A percentile compares a stretch with the other conserved stretches of the same genome.
These are phyloP conservation scores for Drosophila trapezifrons DNA, from an alignment of 1,140 invertebrate genomes.

Conservation along the genomic window DNA sequence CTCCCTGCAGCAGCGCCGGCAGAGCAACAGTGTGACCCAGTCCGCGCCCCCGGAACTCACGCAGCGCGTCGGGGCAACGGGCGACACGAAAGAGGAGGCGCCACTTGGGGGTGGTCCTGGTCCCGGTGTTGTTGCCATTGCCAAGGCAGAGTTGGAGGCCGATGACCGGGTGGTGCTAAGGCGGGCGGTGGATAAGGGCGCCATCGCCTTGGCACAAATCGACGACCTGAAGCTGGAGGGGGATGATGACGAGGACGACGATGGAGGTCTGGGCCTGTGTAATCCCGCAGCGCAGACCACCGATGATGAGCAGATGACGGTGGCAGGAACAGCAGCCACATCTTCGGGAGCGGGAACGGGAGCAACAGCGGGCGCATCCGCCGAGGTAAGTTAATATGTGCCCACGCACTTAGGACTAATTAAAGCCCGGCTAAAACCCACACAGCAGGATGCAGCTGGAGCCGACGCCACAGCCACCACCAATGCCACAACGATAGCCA, in stretches of 20 bases:
- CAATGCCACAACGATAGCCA: conserved; percentile 25
- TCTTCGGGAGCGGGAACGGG: background rate
- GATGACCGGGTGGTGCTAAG: conserved; percentile 63
- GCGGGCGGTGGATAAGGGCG: conserved; percentile 53
- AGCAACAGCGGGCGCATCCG: conserved; percentile 12
- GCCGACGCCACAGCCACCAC: conserved; percentile 10
- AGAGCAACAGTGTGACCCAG: conserved; percentile 56
- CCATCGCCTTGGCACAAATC: conserved; percentile 74
- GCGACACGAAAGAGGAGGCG: conserved; percentile 35
- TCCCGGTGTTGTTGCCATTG: background rate
- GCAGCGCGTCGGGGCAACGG: conserved; percentile 33
- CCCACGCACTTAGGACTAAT: conserved; percentile 73
- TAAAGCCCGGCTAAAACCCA: conserved; percentile 66
- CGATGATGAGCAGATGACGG: conserved; percentile 71
- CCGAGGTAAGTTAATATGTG: conserved; percentile 64
- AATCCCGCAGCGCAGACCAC: conserved; percentile 74
- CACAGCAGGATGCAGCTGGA: conserved; percentile 62
- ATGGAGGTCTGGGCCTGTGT: conserved; percentile 49
- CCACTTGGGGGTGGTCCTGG: background rate
- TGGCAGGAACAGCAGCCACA: conserved; percentile 34
- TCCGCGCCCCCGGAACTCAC: conserved; percentile 64
- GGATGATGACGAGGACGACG: conserved; percentile 49
- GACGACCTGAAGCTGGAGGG: conserved; percentile 67
- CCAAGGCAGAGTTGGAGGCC: conserved; percentile 5
- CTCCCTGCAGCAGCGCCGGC: conserved; percentile 58